Evolutionary conservation across 2,797 vertebrate genomes (phyloP).

Genomic region (Pempheris klunzingeri): DNA sequence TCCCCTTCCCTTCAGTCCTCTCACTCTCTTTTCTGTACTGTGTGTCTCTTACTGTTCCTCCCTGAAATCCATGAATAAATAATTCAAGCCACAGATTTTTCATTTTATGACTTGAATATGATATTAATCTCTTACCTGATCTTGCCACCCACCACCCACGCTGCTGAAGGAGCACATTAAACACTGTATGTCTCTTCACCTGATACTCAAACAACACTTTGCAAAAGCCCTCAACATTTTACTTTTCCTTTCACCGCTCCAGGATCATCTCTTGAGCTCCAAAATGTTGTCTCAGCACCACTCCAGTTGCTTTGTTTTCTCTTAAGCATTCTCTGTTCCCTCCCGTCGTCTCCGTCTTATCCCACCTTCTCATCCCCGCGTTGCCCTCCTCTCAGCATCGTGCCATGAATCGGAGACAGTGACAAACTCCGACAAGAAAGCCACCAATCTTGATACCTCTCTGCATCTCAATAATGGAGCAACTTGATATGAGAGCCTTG

Average conservation of each 20-base stretch:
- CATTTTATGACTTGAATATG: conserved; percentile 76
- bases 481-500: conserved; percentile 84
- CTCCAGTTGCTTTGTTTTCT: conserved; percentile 80
- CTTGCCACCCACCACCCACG: conserved; percentile 72
- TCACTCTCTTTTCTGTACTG: conserved; percentile 28
- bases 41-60: conserved; percentile 51
- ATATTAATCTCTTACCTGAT: conserved; percentile 74
- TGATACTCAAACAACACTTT: conserved; percentile 63
- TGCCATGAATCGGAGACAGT: conserved; percentile 83
- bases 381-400: conserved; percentile 83
- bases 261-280: conserved; percentile 81
- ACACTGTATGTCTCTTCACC: conserved; percentile 46
- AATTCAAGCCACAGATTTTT: conserved; percentile 74
- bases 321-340: conserved; percentile 50
- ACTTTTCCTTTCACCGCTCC: conserved; percentile 64
- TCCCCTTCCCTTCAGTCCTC: conserved; percentile 36
- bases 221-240: conserved; percentile 72
- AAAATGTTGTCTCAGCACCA: conserved; percentile 84
- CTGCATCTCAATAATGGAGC: conserved; percentile 84
- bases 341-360: conserved; percentile 39
- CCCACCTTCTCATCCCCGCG: conserved; percentile 45
- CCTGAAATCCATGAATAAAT: conserved; percentile 76
- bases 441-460: conserved; percentile 85
- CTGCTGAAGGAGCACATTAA: conserved; percentile 68
- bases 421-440: conserved; percentile 88